Evolutionary conservation across 2,113 vertebrate species (phyloP), one percentile per base, ranked within the genome.

Genomic region (Heloderma charlesbogerti): DNA sequence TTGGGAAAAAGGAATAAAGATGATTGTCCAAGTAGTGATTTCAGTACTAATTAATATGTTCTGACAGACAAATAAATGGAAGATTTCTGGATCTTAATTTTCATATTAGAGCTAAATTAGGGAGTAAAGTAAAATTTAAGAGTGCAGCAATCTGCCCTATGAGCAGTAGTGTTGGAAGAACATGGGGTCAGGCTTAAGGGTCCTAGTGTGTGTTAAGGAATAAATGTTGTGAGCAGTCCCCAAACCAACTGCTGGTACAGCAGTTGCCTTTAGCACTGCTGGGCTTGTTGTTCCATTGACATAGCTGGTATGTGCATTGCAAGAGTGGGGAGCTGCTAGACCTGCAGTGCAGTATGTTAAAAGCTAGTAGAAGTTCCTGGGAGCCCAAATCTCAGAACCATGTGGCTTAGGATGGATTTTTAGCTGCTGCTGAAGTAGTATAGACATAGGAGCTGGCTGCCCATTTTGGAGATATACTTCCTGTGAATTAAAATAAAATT

Each of bases 381-480:
- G 6, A 63, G 37, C 27, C 34, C 34, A 60, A 63, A 2, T 79
- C 16, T 88, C 22, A 18, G 13, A 40, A 69, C 20, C 31, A 37
- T 40, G 13, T 40, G 20, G 20, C 40, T 51, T 81, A 37, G 15
- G 45, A 51, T 40, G 6, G 22, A 71, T 15, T 34, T 82, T 82
- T 57, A 88, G 34, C 31, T 81, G 43, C 45, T 88, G 5, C 18
- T 86, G 54, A 86, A 80, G 78, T 27, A 40, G 66, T 12, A 75
- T n/a, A 75, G 25, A 22, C 22, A 69, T 79, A 45, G 22, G 34
- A 86, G 29, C 86, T 78, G 8, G 12, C 18, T 60, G 22, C 37
- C 63, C 43, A 78, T 74, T 92, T 91, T 93, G 37, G 31, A 66
- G 69, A 67, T 18, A 93, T 45, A 37, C 75, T 87, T 92, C 77